Evolutionary conservation across 1,140 invertebrate species (phyloP).

Genomic region (Thaumatotibia leucotreta): DNA sequence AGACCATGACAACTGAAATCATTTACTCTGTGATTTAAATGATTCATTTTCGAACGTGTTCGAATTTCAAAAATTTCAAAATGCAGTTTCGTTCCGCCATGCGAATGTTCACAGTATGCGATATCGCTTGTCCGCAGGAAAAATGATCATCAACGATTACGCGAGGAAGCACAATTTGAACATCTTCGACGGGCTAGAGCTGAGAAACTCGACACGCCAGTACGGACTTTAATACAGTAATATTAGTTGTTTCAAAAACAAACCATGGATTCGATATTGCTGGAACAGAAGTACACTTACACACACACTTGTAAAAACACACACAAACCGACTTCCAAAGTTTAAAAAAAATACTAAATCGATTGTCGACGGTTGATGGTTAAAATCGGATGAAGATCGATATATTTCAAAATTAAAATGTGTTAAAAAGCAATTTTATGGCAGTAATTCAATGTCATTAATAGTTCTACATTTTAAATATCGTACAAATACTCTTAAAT

Average conservation of each 20-base stretch:
- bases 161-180: conserved; percentile 82
- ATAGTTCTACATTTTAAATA: too few relatives aligned
- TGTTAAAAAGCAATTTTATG: too few relatives aligned
- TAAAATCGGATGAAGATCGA: neutral
- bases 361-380: neutral
- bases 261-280: conserved; percentile 18
- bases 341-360: neutral
- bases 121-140: conserved; percentile 61
- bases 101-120: conserved; percentile 31
- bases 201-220: conserved; percentile 82
- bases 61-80: too few relatives aligned
- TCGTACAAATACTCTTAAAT: too few relatives aligned
- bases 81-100: conserved; percentile 15
- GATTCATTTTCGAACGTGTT: too few relatives aligned
- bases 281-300: conserved; percentile 21
- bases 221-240: conserved; percentile 81
- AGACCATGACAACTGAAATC: too few relatives aligned
- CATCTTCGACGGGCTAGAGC: conserved; percentile 82
- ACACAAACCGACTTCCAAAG: neutral
- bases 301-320: conserved; percentile 21
- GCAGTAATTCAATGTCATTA: too few relatives aligned
- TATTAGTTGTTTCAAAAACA: conserved; percentile 63
- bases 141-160: conserved; percentile 81
- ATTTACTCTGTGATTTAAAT: too few relatives aligned
- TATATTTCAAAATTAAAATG: too few relatives aligned